Percentiles rank a stretch among this genome's conserved stretches.
These are phyloP conservation scores for Lasioglossum albipes DNA, from an alignment of 1,140 invertebrate genomes.

Conservation along the genomic window DNA sequence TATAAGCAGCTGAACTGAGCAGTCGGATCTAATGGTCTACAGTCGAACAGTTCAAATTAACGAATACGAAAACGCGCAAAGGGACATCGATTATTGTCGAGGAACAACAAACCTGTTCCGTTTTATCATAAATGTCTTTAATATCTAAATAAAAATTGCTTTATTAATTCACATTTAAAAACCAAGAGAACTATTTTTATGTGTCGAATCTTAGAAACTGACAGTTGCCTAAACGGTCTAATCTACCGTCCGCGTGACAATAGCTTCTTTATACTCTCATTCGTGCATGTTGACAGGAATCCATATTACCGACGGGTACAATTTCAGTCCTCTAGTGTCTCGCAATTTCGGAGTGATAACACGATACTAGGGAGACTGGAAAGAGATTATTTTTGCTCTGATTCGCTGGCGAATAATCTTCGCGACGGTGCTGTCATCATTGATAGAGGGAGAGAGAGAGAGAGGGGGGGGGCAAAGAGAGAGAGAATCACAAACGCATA, in stretches of 20 bases:
- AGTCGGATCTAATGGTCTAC: constrained; percentile 28
- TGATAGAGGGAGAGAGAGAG: no score
- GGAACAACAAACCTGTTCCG: constrained; percentile 56
- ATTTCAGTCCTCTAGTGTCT: no score
- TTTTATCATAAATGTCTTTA: constrained; percentile 59
- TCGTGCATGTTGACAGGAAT: constrained; percentile 12
- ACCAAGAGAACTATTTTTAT: constrained; percentile 49
- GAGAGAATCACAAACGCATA: no score
- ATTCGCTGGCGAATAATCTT: no score
- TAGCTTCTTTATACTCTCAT: constrained; percentile 51
- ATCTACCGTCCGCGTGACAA: constrained; percentile 60
- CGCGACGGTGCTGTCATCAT: no score
- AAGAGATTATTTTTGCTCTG: no score
- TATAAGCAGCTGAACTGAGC: background rate
- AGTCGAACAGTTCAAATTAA: constrained; percentile 30
- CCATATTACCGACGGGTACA: constrained; percentile 30
- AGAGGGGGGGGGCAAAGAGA: no score
- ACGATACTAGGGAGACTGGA: no score
- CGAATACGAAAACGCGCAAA: background rate
- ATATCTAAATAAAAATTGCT: constrained; percentile 60
- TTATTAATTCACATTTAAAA: constrained; percentile 69
- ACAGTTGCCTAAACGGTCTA: constrained; percentile 73
- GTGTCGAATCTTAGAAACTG: constrained; percentile 66
- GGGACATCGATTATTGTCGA: background rate
- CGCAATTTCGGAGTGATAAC: no score